Conservation (phyloP, 1,140 invertebrate species). For the Lithobius niger region DNA sequence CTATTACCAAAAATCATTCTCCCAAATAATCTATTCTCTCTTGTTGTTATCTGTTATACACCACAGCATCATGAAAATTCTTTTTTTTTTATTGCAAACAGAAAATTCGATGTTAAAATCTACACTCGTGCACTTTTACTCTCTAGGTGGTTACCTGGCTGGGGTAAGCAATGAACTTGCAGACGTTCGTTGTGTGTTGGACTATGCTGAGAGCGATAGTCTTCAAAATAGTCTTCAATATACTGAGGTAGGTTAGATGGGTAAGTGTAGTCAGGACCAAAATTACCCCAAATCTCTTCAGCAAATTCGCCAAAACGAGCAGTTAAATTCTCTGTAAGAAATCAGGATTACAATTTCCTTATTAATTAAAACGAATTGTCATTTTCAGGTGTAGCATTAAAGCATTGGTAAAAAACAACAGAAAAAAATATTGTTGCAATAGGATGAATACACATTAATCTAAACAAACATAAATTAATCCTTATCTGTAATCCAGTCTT, state of each 20-base stretch:
- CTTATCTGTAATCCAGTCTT: too few relatives aligned
- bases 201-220: conserved; percentile 29
- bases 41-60: background rate
- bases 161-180: background rate
- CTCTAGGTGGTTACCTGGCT: conserved; percentile 8
- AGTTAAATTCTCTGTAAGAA: conserved; percentile 10
- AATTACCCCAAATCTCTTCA: conserved; percentile 51
- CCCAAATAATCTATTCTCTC: background rate
- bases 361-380: too few relatives aligned
- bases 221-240: conserved; percentile 57
- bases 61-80: too few relatives aligned
- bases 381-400: background rate
- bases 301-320: conserved; percentile 18
- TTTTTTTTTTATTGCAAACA: too few relatives aligned
- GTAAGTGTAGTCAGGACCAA: conserved; percentile 53
- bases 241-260: conserved; percentile 54
- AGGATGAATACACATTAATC: too few relatives aligned
- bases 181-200: conserved; percentile 18
- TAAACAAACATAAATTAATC: too few relatives aligned
- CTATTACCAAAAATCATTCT: too few relatives aligned
- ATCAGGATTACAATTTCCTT: too few relatives aligned
- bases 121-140: too few relatives aligned
- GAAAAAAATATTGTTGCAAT: too few relatives aligned
- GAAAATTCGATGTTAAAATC: too few relatives aligned
- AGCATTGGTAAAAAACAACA: too few relatives aligned